phyloP scores from a whole-genome alignment of 2,113 vertebrate species.

The Synodontis membranacea region DNA sequence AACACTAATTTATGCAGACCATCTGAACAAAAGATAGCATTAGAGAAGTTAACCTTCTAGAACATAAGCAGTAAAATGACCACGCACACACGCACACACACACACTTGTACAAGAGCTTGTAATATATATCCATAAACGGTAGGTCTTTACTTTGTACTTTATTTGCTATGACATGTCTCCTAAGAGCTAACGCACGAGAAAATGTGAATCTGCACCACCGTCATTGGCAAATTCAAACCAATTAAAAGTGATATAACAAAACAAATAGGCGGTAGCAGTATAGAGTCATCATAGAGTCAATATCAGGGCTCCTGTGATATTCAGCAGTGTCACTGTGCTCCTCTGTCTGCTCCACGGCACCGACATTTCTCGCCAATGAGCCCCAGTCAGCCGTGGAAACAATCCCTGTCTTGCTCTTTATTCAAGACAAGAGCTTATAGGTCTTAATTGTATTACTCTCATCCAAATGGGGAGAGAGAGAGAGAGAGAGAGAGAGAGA shows the following conservation, averaged over 20 bases:
- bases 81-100: too few relatives aligned
- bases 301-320: background rate
- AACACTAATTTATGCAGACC: too few relatives aligned
- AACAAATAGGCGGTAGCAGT: background rate
- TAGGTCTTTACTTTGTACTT: too few relatives aligned
- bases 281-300: background rate
- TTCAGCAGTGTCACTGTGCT: slow-evolving; percentile 9
- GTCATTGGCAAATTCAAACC: background rate
- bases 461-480: slow-evolving; percentile 45
- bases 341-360: slow-evolving; percentile 21
- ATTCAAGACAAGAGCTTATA: slow-evolving; percentile 68
- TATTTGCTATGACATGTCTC: background rate
- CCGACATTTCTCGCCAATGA: slow-evolving; percentile 46
- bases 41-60: too few relatives aligned
- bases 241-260: background rate
- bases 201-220: background rate
- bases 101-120: too few relatives aligned
- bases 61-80: background rate
- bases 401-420: slow-evolving; percentile 62
- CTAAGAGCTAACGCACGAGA: background rate
- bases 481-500: background rate
- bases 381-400: slow-evolving; percentile 60
- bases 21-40: too few relatives aligned
- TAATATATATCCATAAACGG: too few relatives aligned
- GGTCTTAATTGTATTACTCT: slow-evolving; percentile 75